Evolutionary conservation across 2,113 vertebrate species (phyloP).

Genomic region (Myodes glareolus): DNA sequence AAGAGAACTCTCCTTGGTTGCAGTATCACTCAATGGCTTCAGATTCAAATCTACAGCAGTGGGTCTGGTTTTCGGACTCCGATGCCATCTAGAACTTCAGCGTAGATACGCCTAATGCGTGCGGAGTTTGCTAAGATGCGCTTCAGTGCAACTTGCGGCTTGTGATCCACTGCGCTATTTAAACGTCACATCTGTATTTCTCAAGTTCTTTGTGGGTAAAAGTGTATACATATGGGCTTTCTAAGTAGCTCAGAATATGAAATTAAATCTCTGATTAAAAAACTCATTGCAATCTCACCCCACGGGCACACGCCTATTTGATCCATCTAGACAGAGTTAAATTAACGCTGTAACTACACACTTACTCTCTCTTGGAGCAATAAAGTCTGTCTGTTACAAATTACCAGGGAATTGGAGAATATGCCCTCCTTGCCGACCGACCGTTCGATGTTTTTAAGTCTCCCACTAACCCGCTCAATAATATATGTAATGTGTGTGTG

Average conservation of each 20-base stretch:
- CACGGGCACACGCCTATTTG: conserved; percentile 26
- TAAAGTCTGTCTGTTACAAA: conserved; percentile 76
- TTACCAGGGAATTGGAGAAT: conserved; percentile 73
- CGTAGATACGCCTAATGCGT: neutral
- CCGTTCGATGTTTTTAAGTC: conserved; percentile 42
- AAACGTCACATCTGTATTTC: neutral
- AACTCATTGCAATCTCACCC: conserved; percentile 27
- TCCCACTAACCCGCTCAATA: conserved; percentile 64
- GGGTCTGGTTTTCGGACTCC: neutral
- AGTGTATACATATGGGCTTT: conserved; percentile 26
- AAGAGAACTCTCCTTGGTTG: neutral
- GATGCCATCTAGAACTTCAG: neutral
- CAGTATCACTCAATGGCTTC: neutral
- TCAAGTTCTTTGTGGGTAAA: neutral
- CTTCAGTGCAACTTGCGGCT: neutral
- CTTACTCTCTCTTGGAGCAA: conserved; percentile 55
- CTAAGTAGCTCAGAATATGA: conserved; percentile 41
- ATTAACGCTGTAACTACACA: conserved; percentile 55
- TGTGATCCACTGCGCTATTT: neutral
- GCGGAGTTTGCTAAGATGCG: neutral
- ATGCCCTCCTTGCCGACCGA: neutral
- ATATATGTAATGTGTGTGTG: conserved; percentile 76
- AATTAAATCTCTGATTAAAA: conserved; percentile 61
- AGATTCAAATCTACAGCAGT: neutral
- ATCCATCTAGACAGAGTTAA: conserved; percentile 58